These are phyloP conservation scores for Manis javanica DNA, from an alignment of 2,797 vertebrate genomes.

Conservation along the genomic window DNA sequence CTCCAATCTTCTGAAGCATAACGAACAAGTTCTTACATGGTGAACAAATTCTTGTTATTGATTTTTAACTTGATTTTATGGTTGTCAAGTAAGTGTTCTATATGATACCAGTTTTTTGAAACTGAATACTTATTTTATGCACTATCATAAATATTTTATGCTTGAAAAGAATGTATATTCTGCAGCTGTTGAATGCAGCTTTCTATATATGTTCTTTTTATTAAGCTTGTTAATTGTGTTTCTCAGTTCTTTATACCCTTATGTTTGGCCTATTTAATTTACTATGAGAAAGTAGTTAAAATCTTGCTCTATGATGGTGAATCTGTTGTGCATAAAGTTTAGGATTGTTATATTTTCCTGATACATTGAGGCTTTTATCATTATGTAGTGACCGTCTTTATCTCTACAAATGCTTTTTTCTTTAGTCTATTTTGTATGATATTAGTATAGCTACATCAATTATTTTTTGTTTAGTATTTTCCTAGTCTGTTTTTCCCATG, in stretches of 20 bases:
- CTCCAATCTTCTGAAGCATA: too few relatives aligned
- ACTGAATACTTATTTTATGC: neutral
- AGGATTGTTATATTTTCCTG: conserved; percentile 1
- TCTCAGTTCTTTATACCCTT: neutral
- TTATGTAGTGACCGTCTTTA: neutral
- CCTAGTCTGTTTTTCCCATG: neutral
- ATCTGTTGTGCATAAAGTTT: neutral
- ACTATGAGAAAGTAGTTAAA: conserved; percentile 8
- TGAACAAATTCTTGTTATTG: neutral
- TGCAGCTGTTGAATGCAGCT: neutral
- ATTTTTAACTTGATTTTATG: conserved; percentile 48
- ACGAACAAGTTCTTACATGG: too few relatives aligned
- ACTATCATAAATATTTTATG: neutral
- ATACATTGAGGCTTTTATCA: neutral
- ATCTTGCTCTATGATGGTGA: neutral
- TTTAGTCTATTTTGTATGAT: neutral
- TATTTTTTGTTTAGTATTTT: neutral
- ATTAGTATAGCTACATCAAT: neutral
- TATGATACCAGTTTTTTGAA: neutral
- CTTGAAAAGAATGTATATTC: neutral
- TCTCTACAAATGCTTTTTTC: neutral
- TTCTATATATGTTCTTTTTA: neutral
- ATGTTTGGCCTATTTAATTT: neutral
- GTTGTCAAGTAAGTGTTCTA: neutral
- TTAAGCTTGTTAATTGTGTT: conserved; percentile 18